Base-by-base conservation (phyloP, 2,888 invertebrate genomes). In the Junonia oenone region DNA sequence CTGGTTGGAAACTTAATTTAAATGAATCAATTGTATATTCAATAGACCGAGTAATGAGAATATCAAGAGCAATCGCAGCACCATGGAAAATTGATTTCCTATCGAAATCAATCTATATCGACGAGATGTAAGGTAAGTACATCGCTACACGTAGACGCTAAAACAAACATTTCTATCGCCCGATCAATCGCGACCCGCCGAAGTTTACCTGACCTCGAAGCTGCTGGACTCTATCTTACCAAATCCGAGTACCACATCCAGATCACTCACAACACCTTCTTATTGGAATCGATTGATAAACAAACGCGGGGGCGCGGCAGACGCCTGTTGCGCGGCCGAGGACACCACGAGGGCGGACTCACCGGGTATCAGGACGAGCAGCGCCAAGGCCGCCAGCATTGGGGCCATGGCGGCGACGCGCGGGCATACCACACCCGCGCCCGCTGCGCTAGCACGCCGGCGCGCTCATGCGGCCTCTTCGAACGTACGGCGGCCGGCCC, bases 361-460 rank as follows among this genome's bases (percentile, higher is more conserved):
- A 89, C 89, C 89, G 81, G 89, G 85, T 73, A 89, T 78, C 72
- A 88, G 76, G 76, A 83, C 81, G 74, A 88, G 76, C 73, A 89
- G 83, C 80, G 83, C 84, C 79, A 85, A 71, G 81, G 84, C 86
- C 83, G 74, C 81, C 79, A 87, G 71, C 73, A 88, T 66, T 71
- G 80, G 78, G 85, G 80, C 84, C 88, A 87, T 88, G 76, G 76
- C 85, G 77, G 82, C 78, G 78, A 76, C 81, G 88, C 88, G 88
- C 88, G 88, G 88, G 86, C 88, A 87, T 86, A 86, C 83, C 87
- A 85, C 88, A 85, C 86, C 85, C 87, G 88, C 87, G 87, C 87
- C 78, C 83, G 83, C 82, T 79, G 84, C 86, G 86, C 87, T 87
- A 88, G 83, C 86, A 87, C 83, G 78, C 78, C 75, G 83, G 75